Evolutionary conservation across 2,797 vertebrate species (phyloP), one percentile per base, ranked within the genome.

Genomic region (Cynopterus sphinx): DNA sequence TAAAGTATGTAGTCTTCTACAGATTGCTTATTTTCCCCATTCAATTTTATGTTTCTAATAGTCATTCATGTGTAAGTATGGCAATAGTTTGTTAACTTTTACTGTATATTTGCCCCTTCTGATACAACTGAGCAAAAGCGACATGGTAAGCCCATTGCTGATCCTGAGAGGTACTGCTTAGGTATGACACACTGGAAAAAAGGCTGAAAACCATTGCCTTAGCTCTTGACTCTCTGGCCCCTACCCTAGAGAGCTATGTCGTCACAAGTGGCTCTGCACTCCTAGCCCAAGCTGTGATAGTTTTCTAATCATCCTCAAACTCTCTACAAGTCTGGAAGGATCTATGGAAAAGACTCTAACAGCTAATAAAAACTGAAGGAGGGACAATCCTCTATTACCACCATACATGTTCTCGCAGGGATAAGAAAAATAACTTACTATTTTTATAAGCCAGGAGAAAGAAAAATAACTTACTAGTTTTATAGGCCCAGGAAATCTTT

Each of bases 401-500:
- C 2, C 49, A 94, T 3, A 53, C 59, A 75, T 53, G 6, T 78
- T 94, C 70, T 59, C 57, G 0, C 16, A 95, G 73, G 61, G 17
- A 65, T 77, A 85, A 87, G 43, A 92, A 63, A 95, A 79, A 65
- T 33, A 81, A 57, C 59, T 68, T 93, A 51, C 51, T 86, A 49
- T 83, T 87, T 82, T 78, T 71, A 71, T 31, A 71, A 59, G 67
- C 55, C 43, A 73, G 46, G 28, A 24, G 55, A 39, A 88, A 79
- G 61, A 73, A 82, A 95, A 93, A 73, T 63, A 74, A 86, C n/a
- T 88, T 67, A 77, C 22, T 61, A 55, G 77, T 92, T 92, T 93
- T 84, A 94, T 63, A 88, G 53, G 78, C 13, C 82, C 26, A 53
- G 33, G 33, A 59, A 91, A 84, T 70, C 19, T 91, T 43, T 92